Evolutionary conservation across 2,888 invertebrate species (phyloP), one percentile per base, ranked within the genome.

Genomic region (Polyploca ridens): DNA sequence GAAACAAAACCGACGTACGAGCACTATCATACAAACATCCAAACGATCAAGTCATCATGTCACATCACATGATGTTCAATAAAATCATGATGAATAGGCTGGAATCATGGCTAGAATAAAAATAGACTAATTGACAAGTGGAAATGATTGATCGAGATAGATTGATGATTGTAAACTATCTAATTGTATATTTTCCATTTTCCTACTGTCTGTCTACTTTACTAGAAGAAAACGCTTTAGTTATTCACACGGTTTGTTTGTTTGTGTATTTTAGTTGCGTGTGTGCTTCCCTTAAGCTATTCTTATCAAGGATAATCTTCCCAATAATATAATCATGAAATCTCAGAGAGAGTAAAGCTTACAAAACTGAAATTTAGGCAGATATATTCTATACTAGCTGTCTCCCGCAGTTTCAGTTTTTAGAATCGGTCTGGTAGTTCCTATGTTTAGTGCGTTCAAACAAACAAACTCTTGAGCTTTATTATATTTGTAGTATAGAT

Each of bases 31-130:
- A 44, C 49, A 63, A 60, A 68, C 64, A 57, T 68, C 64, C 68
- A 69, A 65, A 58, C 64, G 49, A 49, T 16, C 49, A 72, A 69
- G 71, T 68, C 76, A 71, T 71, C 74, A 74, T 66, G 70, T 73
- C 74, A 74, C 67, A 70, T 73, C 74, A 76, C 75, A 72, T 70
- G 66, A 69, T 70, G 66, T 59, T 67, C 64, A 63, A 67, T 67
- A 66, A 78, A 71, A 73, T 67, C 67, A 69, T 65, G 57, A 64
- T 70, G 64, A 66, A 70, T 49, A 19, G 54, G 16, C 19, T 19
- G 13, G 41, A 19, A 19, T 19, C n/a, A 54, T 54, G 54, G 19
- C n/a, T 67, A 65, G 64, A 70, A 68, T 64, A 66, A 64, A 69
- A 70, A 69, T 68, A 68, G 62, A 64, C 44, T 58, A 61, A 69